Percentiles rank a stretch among this genome's conserved stretches.
These are phyloP conservation scores for Calidris pugnax DNA, from an alignment of 2,113 vertebrate species.

Conservation along the genomic window DNA sequence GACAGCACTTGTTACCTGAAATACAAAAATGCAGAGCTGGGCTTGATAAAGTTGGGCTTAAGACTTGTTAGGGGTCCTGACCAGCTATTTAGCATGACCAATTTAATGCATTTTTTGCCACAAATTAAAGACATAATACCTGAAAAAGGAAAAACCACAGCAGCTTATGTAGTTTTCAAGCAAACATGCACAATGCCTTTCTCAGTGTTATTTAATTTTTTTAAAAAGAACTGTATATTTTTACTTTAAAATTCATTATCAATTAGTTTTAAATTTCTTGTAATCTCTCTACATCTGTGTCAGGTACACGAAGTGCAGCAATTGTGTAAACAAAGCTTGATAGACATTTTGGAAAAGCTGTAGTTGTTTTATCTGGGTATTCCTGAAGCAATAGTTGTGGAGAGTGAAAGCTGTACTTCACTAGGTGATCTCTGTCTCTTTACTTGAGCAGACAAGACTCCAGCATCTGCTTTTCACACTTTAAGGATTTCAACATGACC, in stretches of 20 bases:
- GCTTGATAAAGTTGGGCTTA: not conserved
- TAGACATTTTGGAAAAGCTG: not conserved
- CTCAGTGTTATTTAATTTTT: not conserved
- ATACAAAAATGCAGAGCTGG: not conserved
- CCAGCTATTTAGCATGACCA: not conserved
- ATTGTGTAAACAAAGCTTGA: not conserved
- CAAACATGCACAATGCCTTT: not conserved
- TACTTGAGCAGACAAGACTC: not conserved
- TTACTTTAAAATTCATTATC: not conserved
- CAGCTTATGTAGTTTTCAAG: not conserved
- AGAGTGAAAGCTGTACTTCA: not conserved
- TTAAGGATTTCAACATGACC: not conserved
- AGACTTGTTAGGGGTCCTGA: too few relatives aligned
- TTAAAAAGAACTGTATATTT: not conserved
- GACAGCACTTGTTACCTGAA: not conserved
- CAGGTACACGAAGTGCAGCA: not conserved
- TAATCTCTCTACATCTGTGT: not conserved
- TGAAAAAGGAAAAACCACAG: not conserved
- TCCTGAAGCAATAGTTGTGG: not conserved
- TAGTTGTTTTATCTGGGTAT: not conserved
- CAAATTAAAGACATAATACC: not conserved
- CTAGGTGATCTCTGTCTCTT: not conserved
- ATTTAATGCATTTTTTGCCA: not conserved
- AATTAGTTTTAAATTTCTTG: not conserved
- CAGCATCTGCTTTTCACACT: not conserved